These are phyloP conservation scores for Toxotes lorentzi DNA, from an alignment of 2,797 vertebrate genomes.

Conservation along the genomic window DNA sequence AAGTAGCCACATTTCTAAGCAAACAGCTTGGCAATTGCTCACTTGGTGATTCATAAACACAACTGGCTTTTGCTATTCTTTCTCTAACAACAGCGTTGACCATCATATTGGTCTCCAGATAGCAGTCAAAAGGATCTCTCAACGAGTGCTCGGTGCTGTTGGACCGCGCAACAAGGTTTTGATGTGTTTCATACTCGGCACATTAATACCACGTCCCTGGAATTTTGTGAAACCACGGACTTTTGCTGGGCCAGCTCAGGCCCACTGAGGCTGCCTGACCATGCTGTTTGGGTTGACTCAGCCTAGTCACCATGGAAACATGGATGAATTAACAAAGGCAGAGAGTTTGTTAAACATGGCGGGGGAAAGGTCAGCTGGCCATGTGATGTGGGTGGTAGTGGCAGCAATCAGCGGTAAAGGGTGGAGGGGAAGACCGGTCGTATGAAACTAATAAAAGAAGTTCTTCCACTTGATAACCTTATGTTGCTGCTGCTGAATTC, in stretches of 20 bases:
- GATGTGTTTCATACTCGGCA: conserved; percentile 83
- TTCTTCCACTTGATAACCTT: conserved; percentile 37
- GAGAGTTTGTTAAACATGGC: conserved; percentile 89
- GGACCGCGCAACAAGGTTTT: conserved; percentile 82
- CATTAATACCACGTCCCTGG: conserved; percentile 83
- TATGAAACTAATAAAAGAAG: conserved; percentile 43
- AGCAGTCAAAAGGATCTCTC: conserved; percentile 79
- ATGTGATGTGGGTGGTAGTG: conserved; percentile 81
- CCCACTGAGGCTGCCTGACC: conserved; percentile 36
- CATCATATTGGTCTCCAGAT: conserved; percentile 41
- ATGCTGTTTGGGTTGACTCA: conserved; percentile 85
- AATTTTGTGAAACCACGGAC: conserved; percentile 78
- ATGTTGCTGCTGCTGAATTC: conserved; percentile 12
- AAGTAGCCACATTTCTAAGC: conserved; percentile 27
- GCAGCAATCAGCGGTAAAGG: conserved; percentile 33
- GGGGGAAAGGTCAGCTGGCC: conserved; percentile 87
- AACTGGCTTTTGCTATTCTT: conserved; percentile 23
- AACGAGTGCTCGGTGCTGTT: conserved; percentile 84
- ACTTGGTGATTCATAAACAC: conserved; percentile 61
- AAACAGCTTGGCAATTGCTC: conserved; percentile 53
- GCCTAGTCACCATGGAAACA: conserved; percentile 80
- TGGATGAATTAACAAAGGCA: conserved; percentile 78
- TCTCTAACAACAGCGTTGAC: conserved; percentile 17
- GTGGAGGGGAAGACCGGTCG: conserved; percentile 17
- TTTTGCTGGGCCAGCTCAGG: conserved; percentile 28